Conservation (phyloP, 2,888 invertebrate species). For the Fabriciana adippe region DNA sequence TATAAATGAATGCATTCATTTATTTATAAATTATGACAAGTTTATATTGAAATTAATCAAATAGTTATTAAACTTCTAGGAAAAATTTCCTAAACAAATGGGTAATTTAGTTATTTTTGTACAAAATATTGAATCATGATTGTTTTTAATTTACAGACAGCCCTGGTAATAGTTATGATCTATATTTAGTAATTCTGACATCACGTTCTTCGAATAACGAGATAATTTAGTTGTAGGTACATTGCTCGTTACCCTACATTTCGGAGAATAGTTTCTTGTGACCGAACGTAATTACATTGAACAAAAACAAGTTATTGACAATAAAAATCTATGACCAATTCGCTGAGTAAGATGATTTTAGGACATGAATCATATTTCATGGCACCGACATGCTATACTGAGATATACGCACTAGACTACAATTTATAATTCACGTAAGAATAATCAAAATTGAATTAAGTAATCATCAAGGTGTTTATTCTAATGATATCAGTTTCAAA, state of each 20-base stretch:
- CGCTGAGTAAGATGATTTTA: slow-evolving; percentile 63
- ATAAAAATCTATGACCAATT: slow-evolving; percentile 68
- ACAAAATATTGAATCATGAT: slow-evolving; percentile 14
- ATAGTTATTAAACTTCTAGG: background rate
- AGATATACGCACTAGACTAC: slow-evolving; percentile 5
- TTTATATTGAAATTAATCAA: too few species aligned
- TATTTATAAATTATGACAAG: too few species aligned
- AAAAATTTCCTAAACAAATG: background rate
- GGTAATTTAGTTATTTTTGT: background rate
- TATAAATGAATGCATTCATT: too few species aligned
- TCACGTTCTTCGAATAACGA: slow-evolving; percentile 43
- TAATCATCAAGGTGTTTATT: too few species aligned
- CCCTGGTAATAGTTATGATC: slow-evolving; percentile 33
- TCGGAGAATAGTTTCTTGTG: slow-evolving; percentile 50
- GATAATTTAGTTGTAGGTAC: slow-evolving; percentile 45
- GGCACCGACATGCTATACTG: slow-evolving; percentile 1
- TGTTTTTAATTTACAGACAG: slow-evolving; percentile 14
- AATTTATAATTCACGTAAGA: slow-evolving; percentile 11
- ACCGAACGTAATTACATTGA: slow-evolving; percentile 61
- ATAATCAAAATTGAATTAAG: background rate
- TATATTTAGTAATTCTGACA: slow-evolving; percentile 41
- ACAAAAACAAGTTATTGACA: slow-evolving; percentile 68
- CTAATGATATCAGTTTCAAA: too few species aligned
- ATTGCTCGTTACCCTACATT: slow-evolving; percentile 45
- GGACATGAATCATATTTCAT: slow-evolving; percentile 55